Percentiles rank a stretch among this genome's conserved stretches.
These are phyloP conservation scores for Dryobota labecula DNA, from an alignment of 2,888 invertebrate genomes.

Conservation along the genomic window DNA sequence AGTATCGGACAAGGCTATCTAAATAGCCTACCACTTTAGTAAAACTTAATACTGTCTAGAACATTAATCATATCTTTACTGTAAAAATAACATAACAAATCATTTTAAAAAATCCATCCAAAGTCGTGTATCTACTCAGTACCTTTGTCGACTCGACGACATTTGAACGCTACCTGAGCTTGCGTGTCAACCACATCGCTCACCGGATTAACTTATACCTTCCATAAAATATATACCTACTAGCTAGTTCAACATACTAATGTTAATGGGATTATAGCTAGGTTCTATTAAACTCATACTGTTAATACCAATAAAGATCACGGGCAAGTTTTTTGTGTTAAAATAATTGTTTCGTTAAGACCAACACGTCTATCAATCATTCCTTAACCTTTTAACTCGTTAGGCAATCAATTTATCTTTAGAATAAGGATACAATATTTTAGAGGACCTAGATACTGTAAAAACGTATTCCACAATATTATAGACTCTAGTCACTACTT, in stretches of 20 bases:
- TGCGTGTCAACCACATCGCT: conserved; percentile 81
- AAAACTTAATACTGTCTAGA: conserved; percentile 15
- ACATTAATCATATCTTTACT: conserved; percentile 42
- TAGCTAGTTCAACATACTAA: conserved; percentile 76
- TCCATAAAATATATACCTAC: conserved; percentile 80
- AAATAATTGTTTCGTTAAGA: conserved; percentile 60
- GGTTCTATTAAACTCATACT: conserved; percentile 80
- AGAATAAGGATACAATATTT: conserved; percentile 13
- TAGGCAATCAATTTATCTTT: conserved; percentile 36
- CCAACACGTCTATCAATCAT: conserved; percentile 60
- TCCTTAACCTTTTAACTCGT: conserved; percentile 41
- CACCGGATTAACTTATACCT: conserved; percentile 83
- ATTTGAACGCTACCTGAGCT: conserved; percentile 75
- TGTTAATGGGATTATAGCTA: conserved; percentile 82
- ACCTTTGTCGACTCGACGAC: conserved; percentile 59
- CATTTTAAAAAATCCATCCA: conserved; percentile 40
- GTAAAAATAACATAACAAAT: conserved; percentile 45
- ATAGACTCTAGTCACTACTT: background rate
- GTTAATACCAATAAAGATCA: conserved; percentile 82
- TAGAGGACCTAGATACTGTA: conserved; percentile 1
- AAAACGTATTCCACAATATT: background rate
- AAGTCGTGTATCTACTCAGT: conserved; percentile 53
- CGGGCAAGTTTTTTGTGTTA: conserved; percentile 68
- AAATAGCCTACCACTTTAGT: conserved; percentile 18
- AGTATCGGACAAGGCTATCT: conserved; percentile 4